Percentiles rank a stretch among this genome's conserved stretches.
These are phyloP conservation scores for Pandemis corylana DNA, from an alignment of 2,888 invertebrate genomes.

Conservation along the genomic window DNA sequence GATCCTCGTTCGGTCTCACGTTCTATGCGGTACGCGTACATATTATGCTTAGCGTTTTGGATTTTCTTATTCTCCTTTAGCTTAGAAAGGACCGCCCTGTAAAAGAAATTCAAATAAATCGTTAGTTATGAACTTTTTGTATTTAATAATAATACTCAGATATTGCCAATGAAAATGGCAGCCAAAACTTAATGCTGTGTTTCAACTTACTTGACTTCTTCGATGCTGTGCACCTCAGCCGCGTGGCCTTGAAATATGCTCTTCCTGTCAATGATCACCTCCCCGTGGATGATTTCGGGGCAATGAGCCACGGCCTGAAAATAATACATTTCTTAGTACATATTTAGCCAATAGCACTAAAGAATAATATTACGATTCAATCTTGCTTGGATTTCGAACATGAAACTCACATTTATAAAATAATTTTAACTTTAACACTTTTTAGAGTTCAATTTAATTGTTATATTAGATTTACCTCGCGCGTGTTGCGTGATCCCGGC, in stretches of 20 bases:
- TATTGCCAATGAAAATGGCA: too few relatives aligned
- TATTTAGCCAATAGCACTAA: too few relatives aligned
- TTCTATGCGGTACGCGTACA: slow-evolving; percentile 88
- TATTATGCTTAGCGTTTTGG: slow-evolving; percentile 92
- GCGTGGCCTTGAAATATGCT: slow-evolving; percentile 94
- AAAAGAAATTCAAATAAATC: slow-evolving; percentile 43
- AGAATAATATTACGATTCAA: too few relatives aligned
- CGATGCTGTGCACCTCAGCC: slow-evolving; percentile 85
- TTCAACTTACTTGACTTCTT: slow-evolving; percentile 86
- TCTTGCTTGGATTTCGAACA: too few relatives aligned
- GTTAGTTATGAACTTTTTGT: too few relatives aligned
- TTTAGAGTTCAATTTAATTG: too few relatives aligned
- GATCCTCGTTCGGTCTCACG: slow-evolving; percentile 61
- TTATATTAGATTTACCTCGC: slow-evolving; percentile 53
- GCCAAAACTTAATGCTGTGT: too few relatives aligned
- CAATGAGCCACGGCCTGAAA: slow-evolving; percentile 69
- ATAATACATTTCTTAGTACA: neutral
- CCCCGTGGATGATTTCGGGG: slow-evolving; percentile 86
- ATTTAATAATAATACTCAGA: too few relatives aligned
- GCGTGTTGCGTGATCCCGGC: slow-evolving; percentile 42
- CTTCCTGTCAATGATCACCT: slow-evolving; percentile 90
- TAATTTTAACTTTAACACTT: too few relatives aligned
- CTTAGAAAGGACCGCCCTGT: slow-evolving; percentile 83
- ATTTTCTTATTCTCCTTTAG: slow-evolving; percentile 89
- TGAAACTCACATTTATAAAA: too few relatives aligned